phyloP scores from a whole-genome alignment of 2,113 vertebrate species.

The Merops nubicus region DNA sequence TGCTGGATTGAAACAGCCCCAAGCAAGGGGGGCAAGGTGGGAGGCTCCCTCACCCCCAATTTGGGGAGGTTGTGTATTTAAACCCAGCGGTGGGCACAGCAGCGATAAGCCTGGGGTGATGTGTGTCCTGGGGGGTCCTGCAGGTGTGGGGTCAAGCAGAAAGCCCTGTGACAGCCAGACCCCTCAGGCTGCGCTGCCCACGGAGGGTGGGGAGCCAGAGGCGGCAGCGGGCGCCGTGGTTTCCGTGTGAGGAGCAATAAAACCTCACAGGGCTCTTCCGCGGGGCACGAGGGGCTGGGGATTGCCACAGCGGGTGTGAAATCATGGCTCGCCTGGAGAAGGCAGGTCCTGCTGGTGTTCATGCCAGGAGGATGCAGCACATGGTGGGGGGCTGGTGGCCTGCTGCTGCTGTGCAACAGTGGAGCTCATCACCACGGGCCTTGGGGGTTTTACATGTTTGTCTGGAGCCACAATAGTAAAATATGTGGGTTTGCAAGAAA shows the following conservation, averaged over 20 bases:
- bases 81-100: background rate
- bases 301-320: background rate
- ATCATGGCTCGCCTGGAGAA: background rate
- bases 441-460: background rate
- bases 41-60: background rate
- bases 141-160: background rate
- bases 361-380: background rate
- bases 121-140: background rate
- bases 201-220: background rate
- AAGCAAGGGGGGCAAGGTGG: background rate
- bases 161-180: rapidly evolving
- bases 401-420: rapidly evolving
- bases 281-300: background rate
- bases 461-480: background rate
- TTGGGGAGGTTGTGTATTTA: background rate
- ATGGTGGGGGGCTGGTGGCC: background rate
- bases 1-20: background rate
- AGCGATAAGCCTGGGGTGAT: background rate
- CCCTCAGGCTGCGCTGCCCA: rapidly evolving
- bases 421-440: background rate
- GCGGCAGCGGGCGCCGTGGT: background rate
- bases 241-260: background rate
- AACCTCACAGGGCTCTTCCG: background rate
- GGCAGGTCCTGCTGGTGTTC: background rate
- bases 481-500: background rate